These are phyloP conservation scores for Discoglossus pictus DNA, from an alignment of 2,797 vertebrate genomes.

Conservation along the genomic window DNA sequence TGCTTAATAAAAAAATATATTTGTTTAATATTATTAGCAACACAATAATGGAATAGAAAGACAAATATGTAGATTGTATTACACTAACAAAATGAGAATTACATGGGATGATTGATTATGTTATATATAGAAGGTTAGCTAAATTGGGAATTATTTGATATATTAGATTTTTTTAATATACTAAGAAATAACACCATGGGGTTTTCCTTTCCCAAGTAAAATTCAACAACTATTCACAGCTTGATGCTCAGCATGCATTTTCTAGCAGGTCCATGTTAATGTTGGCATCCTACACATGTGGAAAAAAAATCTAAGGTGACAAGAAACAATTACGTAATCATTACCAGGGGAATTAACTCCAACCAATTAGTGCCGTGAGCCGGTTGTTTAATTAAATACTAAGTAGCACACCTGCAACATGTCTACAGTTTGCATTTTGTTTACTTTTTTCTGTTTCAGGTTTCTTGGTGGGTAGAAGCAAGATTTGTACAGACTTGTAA, in stretches of 20 bases:
- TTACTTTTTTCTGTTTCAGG: slow-evolving; percentile 23
- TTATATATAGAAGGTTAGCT: no score
- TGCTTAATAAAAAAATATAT: no score
- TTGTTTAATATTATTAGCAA: no score
- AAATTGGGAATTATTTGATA: no score
- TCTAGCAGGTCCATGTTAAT: slow-evolving; percentile 29
- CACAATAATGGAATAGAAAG: no score
- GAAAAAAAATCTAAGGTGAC: slow-evolving; percentile 40
- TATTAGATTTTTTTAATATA: no score
- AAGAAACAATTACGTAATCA: slow-evolving; percentile 38
- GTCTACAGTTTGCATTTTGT: slow-evolving; percentile 24
- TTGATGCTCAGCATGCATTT: slow-evolving; percentile 25
- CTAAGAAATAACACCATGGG: slow-evolving; percentile 28
- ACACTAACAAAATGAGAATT: no score
- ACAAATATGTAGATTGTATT: no score
- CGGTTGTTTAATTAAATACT: slow-evolving; percentile 32
- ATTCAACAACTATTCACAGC: slow-evolving; percentile 17
- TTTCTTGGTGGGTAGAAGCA: slow-evolving; percentile 10
- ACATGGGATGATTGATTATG: no score
- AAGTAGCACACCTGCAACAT: slow-evolving; percentile 29
- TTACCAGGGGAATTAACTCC: slow-evolving; percentile 26
- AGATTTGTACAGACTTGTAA: no score
- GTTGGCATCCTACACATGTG: not conserved
- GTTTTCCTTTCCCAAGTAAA: slow-evolving; percentile 22
- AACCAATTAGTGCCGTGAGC: slow-evolving; percentile 46